Base-by-base conservation (phyloP, 2,888 invertebrate genomes). In the Malthinus flaveolus region DNA sequence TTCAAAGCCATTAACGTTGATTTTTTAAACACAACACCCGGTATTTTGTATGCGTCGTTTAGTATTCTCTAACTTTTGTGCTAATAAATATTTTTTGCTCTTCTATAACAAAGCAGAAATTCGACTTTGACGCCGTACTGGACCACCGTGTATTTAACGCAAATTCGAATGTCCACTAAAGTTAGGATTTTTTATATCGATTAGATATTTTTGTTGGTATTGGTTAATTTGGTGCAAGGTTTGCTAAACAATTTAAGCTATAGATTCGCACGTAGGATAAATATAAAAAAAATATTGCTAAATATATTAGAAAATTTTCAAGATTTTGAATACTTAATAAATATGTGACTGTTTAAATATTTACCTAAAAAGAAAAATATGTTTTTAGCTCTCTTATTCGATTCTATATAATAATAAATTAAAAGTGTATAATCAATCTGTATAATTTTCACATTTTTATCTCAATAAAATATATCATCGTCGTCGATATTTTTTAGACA, bases 331-430 rank as follows among this genome's bases (percentile, higher is more conserved):
- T 66, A 72, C 67, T 71, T 72, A 67, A 54, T 59, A 34, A 50
- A 49, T 64, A 72, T 69, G 71, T 71, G 73, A 72, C 72, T 72
- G 72, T 73, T 74, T 67, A 68, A 70, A 68, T 68, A 66, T 68
- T 70, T 49, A 62, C 71, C 23, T 13, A 42, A 15, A 37, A 71
- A 65, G 70, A 71, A 71, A 70, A 69, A 72, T 66, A 71, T 71
- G 70, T 74, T 73, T 73, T 71, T 71, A 73, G 72, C 73, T 74
- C 74, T 75, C 74, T 74, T 57, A 57, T 61, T 53, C 57, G 49
- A 61, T 57, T 57, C 56, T 54, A 61, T 50, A 69, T 66, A 59
- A 67, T 63, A 59, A 63, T 68, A 23, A 23, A 23, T 23, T 23
- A 23, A 23, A 23, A 63, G 64, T 69, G 59, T 71, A 65, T 73